Conservation (phyloP, 2,797 vertebrate genomes). For the Malurus splendens region DNA sequence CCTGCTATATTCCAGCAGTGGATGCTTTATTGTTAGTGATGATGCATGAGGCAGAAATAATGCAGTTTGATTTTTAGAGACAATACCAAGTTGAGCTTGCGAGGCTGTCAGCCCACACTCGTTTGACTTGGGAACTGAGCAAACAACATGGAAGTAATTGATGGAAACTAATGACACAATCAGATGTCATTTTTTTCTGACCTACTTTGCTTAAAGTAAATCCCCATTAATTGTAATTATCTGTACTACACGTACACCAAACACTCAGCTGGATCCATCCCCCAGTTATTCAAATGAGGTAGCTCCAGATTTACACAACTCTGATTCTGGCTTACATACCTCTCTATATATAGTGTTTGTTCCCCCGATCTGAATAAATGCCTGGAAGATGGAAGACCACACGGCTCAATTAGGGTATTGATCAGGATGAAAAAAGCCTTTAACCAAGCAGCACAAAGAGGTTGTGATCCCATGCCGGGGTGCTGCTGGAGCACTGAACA, state of each 20-base stretch:
- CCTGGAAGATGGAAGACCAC: constrained; percentile 34
- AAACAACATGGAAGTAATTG: constrained; percentile 52
- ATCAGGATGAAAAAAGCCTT: background rate
- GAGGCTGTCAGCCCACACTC: constrained; percentile 31
- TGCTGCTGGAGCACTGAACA: background rate
- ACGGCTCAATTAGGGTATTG: constrained; percentile 11
- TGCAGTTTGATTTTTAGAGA: constrained; percentile 47
- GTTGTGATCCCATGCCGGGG: background rate
- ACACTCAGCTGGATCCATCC: background rate
- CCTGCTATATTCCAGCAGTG: constrained; percentile 31
- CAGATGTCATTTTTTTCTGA: constrained; percentile 44
- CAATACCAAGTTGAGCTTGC: constrained; percentile 41
- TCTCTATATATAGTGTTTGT: constrained; percentile 18
- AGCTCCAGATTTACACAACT: constrained; percentile 11
- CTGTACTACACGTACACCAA: background rate
- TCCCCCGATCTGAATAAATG: constrained; percentile 40
- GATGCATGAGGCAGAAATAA: constrained; percentile 60
- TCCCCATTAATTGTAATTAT: constrained; percentile 41
- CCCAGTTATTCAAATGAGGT: constrained; percentile 23
- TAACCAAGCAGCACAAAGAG: background rate
- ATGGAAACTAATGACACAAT: constrained; percentile 47
- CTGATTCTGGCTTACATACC: background rate
- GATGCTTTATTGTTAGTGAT: constrained; percentile 48
- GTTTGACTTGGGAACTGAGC: constrained; percentile 40
- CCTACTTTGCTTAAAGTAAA: constrained; percentile 47